A percentile compares a stretch with the other conserved stretches of the same genome.
Conservation (phyloP, 2,888 invertebrate species). For the Mystacides longicornis region DNA sequence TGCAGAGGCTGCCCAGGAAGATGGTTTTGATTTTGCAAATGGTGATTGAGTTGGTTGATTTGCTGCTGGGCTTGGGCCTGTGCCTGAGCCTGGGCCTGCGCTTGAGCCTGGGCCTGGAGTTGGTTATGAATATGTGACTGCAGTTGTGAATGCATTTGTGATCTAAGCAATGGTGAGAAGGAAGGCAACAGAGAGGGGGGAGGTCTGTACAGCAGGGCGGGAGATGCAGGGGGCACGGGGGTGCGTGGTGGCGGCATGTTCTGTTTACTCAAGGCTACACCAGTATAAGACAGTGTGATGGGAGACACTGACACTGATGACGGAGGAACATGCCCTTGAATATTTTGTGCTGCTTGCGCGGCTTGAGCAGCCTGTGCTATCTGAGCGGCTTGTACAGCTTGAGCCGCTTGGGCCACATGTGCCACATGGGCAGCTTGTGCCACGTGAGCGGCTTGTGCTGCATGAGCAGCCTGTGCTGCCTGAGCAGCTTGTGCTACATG, state of each 20-base stretch:
- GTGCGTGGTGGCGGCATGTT: constrained; percentile 39
- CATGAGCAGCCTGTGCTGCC: constrained; percentile 20
- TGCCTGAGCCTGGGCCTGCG: constrained; percentile 23
- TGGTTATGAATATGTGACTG: constrained; percentile 28
- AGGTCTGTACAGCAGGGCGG: constrained; percentile 34
- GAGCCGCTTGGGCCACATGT: constrained; percentile 73
- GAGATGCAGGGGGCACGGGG: constrained; percentile 28
- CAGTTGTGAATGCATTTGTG: constrained; percentile 27
- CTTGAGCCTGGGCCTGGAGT: constrained; percentile 34
- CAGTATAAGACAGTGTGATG: constrained; percentile 57
- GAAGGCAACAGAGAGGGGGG: constrained; percentile 35
- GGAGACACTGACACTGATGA: constrained; percentile 24
- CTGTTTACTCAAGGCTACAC: constrained; percentile 62
- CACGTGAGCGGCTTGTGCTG: constrained; percentile 28
- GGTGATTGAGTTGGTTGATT: constrained; percentile 31
- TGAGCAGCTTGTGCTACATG: constrained; percentile 62
- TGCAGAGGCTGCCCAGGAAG: constrained; percentile 38
- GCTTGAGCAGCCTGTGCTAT: constrained; percentile 39
- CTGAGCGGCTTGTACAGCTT: constrained; percentile 74
- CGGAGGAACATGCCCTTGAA: constrained; percentile 6
- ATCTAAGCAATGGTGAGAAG: constrained; percentile 30
- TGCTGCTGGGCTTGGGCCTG: constrained; percentile 34
- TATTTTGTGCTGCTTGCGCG: constrained; percentile 6
- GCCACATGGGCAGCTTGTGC: constrained; percentile 36
- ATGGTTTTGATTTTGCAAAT: constrained; percentile 19